Percentiles rank a stretch among this genome's conserved stretches.
phyloP scores from a whole-genome alignment of 2,113 vertebrate species.

The Balaeniceps rex region DNA sequence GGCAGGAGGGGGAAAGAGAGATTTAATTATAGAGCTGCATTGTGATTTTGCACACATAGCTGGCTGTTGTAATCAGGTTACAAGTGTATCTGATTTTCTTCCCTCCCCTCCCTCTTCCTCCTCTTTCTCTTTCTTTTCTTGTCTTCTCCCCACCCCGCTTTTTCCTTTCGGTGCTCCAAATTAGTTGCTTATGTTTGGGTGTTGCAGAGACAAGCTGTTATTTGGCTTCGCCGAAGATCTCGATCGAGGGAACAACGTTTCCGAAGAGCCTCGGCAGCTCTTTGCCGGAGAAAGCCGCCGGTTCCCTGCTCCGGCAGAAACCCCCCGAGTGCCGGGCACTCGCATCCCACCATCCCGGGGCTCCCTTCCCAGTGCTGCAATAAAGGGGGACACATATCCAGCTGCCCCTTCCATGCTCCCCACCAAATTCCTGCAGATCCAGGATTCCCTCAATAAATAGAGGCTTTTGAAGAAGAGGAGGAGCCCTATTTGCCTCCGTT shows the following conservation, averaged over 20 bases:
- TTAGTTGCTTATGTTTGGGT: slow-evolving; percentile 20
- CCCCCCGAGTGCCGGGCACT: rapidly evolving
- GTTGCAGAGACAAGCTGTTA: neutral
- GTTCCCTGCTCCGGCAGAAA: neutral
- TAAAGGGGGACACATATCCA: no score
- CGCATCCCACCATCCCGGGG: neutral
- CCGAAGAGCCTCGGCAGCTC: neutral
- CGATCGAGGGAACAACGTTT: neutral
- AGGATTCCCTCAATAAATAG: neutral
- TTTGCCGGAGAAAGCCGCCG: neutral
- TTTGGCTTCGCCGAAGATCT: neutral
- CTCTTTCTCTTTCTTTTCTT: neutral
- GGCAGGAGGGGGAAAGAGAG: slow-evolving; percentile 59
- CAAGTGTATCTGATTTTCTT: slow-evolving; percentile 59
- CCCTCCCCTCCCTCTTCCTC: slow-evolving; percentile 26
- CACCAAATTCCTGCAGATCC: neutral
- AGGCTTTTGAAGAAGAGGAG: neutral
- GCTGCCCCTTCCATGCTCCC: neutral
- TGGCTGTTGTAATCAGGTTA: slow-evolving; percentile 58
- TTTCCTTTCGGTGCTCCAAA: neutral
- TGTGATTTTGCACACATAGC: slow-evolving; percentile 62
- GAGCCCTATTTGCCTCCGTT: neutral
- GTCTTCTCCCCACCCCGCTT: neutral
- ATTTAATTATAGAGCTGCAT: slow-evolving; percentile 69
- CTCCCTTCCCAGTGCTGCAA: neutral